phyloP scores from a whole-genome alignment of 1,140 invertebrate species.

The Papilio aristodemus region DNA sequence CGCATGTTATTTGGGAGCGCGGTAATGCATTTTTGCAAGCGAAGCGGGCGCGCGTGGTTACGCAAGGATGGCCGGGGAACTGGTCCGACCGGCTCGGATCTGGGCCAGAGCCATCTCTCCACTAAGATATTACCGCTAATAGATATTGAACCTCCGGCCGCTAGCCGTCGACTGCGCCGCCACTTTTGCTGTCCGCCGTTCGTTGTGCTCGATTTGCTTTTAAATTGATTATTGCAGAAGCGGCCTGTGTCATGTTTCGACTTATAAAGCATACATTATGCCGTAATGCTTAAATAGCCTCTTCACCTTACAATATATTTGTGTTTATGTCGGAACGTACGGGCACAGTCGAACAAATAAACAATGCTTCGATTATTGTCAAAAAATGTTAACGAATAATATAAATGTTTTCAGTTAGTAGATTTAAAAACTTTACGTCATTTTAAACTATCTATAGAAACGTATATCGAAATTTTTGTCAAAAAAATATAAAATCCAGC shows the following conservation, averaged over 20 bases:
- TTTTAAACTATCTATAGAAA: constrained; percentile 2
- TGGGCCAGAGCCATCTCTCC: constrained; percentile 77
- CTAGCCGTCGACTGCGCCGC: constrained; percentile 42
- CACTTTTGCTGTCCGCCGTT: constrained; percentile 38
- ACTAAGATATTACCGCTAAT: constrained; percentile 75
- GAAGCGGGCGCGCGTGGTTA: constrained; percentile 56
- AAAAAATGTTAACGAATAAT: background rate
- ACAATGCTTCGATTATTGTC: background rate
- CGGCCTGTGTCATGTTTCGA: constrained; percentile 31
- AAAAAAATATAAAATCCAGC: no score
- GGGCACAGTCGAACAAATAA: background rate
- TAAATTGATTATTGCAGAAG: constrained; percentile 38
- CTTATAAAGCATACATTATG: constrained; percentile 33
- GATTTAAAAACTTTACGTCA: constrained; percentile 4
- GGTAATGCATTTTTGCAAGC: constrained; percentile 77
- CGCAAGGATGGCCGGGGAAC: constrained; percentile 74
- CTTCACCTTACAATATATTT: constrained; percentile 13
- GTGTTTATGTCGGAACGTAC: constrained; percentile 9
- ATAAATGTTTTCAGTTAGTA: background rate
- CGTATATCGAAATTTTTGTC: background rate
- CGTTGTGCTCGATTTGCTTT: constrained; percentile 44
- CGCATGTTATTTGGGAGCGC: constrained; percentile 60
- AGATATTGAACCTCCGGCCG: constrained; percentile 68
- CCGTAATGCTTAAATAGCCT: constrained; percentile 19
- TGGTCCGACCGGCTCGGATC: constrained; percentile 73